Conservation (phyloP, 1,140 invertebrate species). For the Drosophila arawakana region DNA sequence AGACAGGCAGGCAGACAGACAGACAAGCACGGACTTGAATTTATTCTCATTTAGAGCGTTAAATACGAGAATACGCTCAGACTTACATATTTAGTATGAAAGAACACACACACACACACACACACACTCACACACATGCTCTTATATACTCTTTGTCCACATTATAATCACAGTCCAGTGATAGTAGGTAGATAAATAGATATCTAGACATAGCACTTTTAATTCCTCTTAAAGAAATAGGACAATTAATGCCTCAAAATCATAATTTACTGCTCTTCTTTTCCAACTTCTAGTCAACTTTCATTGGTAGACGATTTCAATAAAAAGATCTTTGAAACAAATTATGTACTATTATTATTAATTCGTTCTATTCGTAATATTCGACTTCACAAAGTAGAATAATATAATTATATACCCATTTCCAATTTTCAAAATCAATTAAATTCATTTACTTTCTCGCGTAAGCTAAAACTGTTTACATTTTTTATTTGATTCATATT, state of each 20-base stretch:
- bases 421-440: no score
- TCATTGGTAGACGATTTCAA: no score
- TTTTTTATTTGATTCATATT: neutral
- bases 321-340: no score
- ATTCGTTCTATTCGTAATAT: no score
- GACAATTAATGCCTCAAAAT: no score
- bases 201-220: neutral
- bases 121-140: neutral
- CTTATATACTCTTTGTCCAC: neutral
- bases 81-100: neutral
- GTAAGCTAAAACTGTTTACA: conserved; percentile 2
- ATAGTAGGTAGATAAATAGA: neutral
- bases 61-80: conserved; percentile 7
- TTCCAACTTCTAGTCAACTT: no score
- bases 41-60: conserved; percentile 26
- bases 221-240: neutral
- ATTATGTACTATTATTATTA: no score
- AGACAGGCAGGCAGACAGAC: no score
- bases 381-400: no score
- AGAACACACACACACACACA: neutral
- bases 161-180: conserved; percentile 1
- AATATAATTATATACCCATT: no score
- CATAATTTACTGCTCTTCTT: no score
- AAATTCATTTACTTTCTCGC: neutral
- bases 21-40: conserved; percentile 6